Conservation (phyloP, 1,140 invertebrate genomes). For the Drosophila miranda region DNA sequence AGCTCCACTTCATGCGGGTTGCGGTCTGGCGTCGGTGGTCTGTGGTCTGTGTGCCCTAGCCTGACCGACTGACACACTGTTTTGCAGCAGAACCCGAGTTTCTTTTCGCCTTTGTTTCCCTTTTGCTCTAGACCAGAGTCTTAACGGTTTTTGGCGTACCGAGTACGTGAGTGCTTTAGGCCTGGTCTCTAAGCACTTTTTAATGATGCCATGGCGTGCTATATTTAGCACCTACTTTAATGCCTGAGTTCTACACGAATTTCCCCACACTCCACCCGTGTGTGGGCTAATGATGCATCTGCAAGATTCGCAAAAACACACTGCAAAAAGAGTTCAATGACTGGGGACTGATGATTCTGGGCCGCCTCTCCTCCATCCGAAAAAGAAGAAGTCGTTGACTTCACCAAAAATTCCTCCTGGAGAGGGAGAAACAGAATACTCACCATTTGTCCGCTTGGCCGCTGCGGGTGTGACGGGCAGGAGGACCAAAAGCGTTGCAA, state of each 20-base stretch:
- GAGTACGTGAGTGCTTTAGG: slow-evolving; percentile 27
- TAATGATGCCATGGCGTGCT: slow-evolving; percentile 67
- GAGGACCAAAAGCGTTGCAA: slow-evolving; percentile 40
- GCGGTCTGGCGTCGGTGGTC: slow-evolving; percentile 9
- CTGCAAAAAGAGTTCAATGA: slow-evolving; percentile 55
- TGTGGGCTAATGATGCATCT: slow-evolving; percentile 56
- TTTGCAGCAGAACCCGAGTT: slow-evolving; percentile 17
- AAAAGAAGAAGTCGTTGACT: slow-evolving; percentile 20
- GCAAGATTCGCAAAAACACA: slow-evolving; percentile 46
- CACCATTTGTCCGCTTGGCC: slow-evolving; percentile 63
- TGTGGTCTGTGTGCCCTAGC: slow-evolving; percentile 36
- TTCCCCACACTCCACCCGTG: slow-evolving; percentile 38
- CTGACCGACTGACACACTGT: slow-evolving; percentile 74
- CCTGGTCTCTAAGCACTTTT: slow-evolving; percentile 61
- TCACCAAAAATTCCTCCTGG: not conserved
- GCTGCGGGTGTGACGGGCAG: slow-evolving; percentile 30
- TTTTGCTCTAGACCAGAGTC: slow-evolving; percentile 19
- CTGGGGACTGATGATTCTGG: slow-evolving; percentile 22
- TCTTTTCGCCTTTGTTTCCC: slow-evolving; percentile 28
- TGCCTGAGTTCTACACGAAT: slow-evolving; percentile 44
- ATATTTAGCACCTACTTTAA: slow-evolving; percentile 64
- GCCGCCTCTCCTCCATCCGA: not conserved
- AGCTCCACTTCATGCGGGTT: not conserved
- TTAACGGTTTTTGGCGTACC: slow-evolving; percentile 61
- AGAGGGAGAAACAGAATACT: slow-evolving; percentile 28